Evolutionary conservation across 2,888 invertebrate genomes (phyloP).

Genomic region (Clivina fossor): DNA sequence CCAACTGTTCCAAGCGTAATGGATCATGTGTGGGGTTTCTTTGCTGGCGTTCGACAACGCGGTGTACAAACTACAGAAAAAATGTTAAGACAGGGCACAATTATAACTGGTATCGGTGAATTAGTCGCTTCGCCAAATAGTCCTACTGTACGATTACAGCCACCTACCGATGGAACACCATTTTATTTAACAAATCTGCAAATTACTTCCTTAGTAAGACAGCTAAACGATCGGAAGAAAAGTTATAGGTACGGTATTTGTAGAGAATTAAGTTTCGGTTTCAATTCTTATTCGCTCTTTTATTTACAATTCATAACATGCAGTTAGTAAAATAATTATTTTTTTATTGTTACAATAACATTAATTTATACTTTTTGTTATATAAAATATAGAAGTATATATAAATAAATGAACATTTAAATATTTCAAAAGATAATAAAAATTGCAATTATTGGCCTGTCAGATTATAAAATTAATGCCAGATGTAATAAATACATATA

Average conservation of each 20-base stretch:
- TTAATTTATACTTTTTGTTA: conserved; percentile 25
- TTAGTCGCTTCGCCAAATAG: conserved; percentile 66
- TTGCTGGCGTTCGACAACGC: conserved; percentile 78
- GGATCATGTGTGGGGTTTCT: conserved; percentile 82
- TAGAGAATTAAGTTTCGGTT: conserved; percentile 3
- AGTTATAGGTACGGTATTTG: conserved; percentile 62
- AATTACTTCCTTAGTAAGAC: conserved; percentile 71
- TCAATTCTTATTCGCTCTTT: neutral
- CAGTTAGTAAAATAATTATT: neutral
- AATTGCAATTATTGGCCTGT: neutral
- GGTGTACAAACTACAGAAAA: conserved; percentile 87
- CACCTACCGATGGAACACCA: conserved; percentile 69
- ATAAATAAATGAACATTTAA: neutral
- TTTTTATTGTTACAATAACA: conserved; percentile 11
- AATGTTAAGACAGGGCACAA: conserved; percentile 79
- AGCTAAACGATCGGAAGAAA: conserved; percentile 69
- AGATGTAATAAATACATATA: too few relatives aligned
- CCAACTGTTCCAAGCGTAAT: conserved; percentile 74
- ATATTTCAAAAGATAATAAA: neutral
- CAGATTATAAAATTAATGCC: neutral
- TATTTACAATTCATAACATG: neutral
- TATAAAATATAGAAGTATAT: neutral
- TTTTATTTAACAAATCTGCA: conserved; percentile 81
- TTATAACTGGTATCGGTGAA: conserved; percentile 79
- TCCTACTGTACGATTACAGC: conserved; percentile 65